Percentiles rank a stretch among this genome's conserved stretches.
Evolutionary conservation across 2,797 vertebrate species (phyloP).

Genomic region (Sarcophilus harrisii): DNA sequence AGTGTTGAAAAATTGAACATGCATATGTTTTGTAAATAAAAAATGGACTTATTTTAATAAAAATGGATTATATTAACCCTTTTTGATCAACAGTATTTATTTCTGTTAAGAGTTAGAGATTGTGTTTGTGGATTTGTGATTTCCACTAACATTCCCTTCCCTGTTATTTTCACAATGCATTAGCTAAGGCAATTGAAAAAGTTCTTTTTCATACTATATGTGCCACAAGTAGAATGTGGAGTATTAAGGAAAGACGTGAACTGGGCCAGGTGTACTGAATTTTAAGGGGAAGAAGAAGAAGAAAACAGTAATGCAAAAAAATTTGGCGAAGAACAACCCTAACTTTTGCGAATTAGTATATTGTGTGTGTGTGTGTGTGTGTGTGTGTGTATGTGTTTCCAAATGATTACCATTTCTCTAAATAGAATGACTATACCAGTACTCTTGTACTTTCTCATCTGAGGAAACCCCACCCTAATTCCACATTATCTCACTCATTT

Average conservation of each 20-base stretch:
- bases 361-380: too few relatives aligned
- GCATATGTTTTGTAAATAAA: too few relatives aligned
- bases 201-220: not conserved
- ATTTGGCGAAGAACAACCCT: not conserved
- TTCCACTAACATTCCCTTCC: not conserved
- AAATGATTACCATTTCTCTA: rapidly evolving
- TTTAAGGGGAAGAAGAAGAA: not conserved
- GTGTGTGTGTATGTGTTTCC: not conserved
- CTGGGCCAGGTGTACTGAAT: not conserved
- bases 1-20: too few relatives aligned
- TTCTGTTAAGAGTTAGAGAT: not conserved
- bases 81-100: not conserved
- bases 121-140: not conserved
- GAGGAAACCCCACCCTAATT: not conserved
- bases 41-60: too few relatives aligned
- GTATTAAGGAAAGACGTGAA: not conserved
- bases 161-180: too few relatives aligned
- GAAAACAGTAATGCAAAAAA: not conserved
- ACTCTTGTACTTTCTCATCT: rapidly evolving
- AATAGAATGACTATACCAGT: not conserved
- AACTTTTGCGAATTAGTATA: not conserved
- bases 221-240: not conserved
- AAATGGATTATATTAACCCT: not conserved
- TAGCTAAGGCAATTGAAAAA: too few relatives aligned
- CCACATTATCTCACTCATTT: not conserved